Conservation (phyloP, 2,888 invertebrate species). For the Reticulitermes lucifugus region DNA sequence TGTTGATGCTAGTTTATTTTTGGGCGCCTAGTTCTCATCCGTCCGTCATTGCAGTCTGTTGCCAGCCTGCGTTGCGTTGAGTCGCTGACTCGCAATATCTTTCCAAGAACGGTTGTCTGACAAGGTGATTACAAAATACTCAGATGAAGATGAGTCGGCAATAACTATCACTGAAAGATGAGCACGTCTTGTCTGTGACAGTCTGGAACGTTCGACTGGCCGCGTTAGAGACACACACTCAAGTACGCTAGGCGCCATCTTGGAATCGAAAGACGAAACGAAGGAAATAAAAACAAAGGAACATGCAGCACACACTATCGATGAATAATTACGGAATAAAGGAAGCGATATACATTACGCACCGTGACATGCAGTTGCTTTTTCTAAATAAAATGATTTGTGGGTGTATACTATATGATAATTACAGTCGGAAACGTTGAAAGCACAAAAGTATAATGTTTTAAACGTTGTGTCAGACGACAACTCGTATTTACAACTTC, state of each 20-base stretch:
- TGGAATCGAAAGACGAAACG: constrained; percentile 31
- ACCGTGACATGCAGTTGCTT: background rate
- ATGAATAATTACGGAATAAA: constrained; percentile 8
- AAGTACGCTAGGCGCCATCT: constrained; percentile 36
- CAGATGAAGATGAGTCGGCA: constrained; percentile 11
- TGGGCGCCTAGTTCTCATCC: constrained; percentile 5
- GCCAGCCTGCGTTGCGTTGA: background rate
- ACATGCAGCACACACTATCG: constrained; percentile 11
- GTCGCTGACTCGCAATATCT: background rate
- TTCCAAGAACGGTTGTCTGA: background rate
- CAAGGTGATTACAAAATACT: background rate
- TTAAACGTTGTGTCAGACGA: too few relatives aligned
- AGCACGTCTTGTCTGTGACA: constrained; percentile 16
- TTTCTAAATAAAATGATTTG: background rate
- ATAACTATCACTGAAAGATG: constrained; percentile 2
- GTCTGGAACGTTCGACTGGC: constrained; percentile 33
- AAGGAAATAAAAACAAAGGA: constrained; percentile 28
- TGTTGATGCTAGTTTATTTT: background rate
- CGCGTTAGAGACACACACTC: constrained; percentile 29
- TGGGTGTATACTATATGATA: background rate
- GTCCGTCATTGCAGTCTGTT: constrained; percentile 14
- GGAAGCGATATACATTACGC: background rate
- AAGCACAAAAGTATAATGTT: too few relatives aligned
- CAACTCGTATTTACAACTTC: too few relatives aligned
- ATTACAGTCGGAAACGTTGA: too few relatives aligned